Conservation (phyloP, 2,797 vertebrate species). For the Parauchenoglanis punctatus region DNA sequence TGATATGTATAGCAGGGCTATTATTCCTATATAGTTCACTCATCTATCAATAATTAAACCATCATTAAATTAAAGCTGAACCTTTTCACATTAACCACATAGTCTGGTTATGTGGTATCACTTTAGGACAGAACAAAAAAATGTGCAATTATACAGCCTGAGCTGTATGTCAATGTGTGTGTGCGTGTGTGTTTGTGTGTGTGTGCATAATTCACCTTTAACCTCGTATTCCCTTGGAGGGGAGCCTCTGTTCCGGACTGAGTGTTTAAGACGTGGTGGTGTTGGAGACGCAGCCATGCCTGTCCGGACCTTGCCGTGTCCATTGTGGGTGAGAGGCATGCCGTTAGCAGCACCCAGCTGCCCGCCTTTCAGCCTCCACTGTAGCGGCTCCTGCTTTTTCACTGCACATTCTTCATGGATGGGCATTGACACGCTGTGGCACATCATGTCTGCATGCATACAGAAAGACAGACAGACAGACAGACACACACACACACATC, state of each 20-base stretch:
- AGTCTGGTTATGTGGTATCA: too few species aligned
- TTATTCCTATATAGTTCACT: too few species aligned
- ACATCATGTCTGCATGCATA: slow-evolving; percentile 41
- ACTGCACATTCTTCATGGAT: slow-evolving; percentile 72
- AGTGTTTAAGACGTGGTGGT: slow-evolving; percentile 69
- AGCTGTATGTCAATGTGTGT: neutral
- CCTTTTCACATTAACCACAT: too few species aligned
- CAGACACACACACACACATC: neutral
- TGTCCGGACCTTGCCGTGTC: slow-evolving; percentile 69
- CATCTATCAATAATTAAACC: too few species aligned
- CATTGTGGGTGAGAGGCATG: slow-evolving; percentile 62
- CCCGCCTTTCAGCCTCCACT: slow-evolving; percentile 75
- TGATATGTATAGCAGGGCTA: too few species aligned
- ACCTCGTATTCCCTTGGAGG: slow-evolving; percentile 63
- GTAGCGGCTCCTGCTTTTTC: slow-evolving; percentile 78
- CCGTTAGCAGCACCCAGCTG: slow-evolving; percentile 65
- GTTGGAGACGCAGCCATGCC: slow-evolving; percentile 58
- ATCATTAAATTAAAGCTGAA: too few species aligned
- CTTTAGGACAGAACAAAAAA: too few species aligned
- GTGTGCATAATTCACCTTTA: slow-evolving; percentile 45
- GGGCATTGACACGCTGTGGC: slow-evolving; percentile 55
- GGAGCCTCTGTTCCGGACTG: slow-evolving; percentile 68
- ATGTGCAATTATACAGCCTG: too few species aligned
- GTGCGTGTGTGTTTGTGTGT: neutral
- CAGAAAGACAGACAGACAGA: slow-evolving; percentile 17